Evolutionary conservation across 2,113 vertebrate species (phyloP).

Genomic region (Oryzias melastigma): DNA sequence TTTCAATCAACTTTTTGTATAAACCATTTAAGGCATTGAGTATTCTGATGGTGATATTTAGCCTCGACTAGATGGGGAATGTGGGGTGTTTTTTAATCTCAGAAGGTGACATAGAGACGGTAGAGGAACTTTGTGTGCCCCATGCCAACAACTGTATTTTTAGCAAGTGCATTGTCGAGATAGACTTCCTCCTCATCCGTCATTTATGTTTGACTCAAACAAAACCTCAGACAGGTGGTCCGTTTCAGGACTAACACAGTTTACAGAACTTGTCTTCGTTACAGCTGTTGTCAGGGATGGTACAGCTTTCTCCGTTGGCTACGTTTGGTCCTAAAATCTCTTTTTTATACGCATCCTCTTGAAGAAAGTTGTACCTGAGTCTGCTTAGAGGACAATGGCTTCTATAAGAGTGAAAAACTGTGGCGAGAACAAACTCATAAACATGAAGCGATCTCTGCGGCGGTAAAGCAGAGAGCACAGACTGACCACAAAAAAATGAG

Average conservation of each 20-base stretch:
- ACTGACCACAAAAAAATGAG: background rate
- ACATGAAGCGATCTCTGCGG: background rate
- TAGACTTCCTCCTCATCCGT: slow-evolving; percentile 24
- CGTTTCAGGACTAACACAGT: background rate
- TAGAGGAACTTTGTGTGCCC: slow-evolving; percentile 28
- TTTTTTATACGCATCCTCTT: no score
- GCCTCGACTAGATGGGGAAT: no score
- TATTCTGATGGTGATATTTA: no score
- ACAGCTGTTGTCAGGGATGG: background rate
- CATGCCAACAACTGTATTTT: slow-evolving; percentile 51
- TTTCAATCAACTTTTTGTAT: no score
- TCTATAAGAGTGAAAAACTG: no score
- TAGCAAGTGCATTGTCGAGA: slow-evolving; percentile 34
- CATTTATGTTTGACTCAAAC: slow-evolving; percentile 3
- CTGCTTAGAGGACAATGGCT: no score
- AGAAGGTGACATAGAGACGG: slow-evolving; percentile 6
- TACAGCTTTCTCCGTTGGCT: no score
- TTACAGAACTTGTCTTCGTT: slow-evolving; percentile 1
- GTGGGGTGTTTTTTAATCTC: no score
- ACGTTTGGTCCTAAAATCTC: no score
- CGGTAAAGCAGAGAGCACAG: background rate
- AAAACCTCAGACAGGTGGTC: slow-evolving; percentile 9
- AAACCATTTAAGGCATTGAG: no score
- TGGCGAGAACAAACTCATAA: background rate
- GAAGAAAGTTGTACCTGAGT: no score